These are phyloP conservation scores for Macrobrachium nipponense DNA, from an alignment of 1,140 invertebrate species.

Conservation along the genomic window DNA sequence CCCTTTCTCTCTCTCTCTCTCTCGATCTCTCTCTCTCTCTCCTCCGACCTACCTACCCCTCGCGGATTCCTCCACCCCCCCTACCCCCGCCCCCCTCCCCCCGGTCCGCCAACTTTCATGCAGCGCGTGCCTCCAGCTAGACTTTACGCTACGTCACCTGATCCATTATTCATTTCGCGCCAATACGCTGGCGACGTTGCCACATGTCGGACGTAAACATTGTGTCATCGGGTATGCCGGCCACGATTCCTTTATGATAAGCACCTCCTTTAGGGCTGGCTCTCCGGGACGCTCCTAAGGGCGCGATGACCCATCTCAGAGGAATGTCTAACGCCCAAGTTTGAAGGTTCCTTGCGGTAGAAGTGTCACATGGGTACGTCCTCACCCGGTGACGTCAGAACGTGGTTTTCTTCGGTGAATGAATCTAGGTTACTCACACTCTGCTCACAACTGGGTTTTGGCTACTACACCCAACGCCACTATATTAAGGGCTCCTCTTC, in stretches of 20 bases:
- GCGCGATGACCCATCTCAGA: too few relatives aligned
- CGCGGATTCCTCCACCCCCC: too few relatives aligned
- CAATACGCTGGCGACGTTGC: constrained; percentile 53
- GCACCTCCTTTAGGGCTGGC: not conserved
- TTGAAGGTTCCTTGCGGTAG: not conserved
- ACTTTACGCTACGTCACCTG: constrained; percentile 55
- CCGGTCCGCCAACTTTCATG: constrained; percentile 24
- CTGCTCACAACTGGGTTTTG: constrained; percentile 25
- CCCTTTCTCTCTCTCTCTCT: too few relatives aligned
- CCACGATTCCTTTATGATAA: constrained; percentile 7
- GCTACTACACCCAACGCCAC: not conserved
- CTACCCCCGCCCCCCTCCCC: too few relatives aligned
- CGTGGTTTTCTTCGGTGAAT: constrained; percentile 48
- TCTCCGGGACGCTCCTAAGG: not conserved
- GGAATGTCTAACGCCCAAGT: not conserved
- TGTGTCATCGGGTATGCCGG: constrained; percentile 24
- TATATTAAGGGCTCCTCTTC: not conserved
- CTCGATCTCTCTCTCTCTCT: too few relatives aligned
- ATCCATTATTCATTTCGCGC: constrained; percentile 56
- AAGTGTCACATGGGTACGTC: constrained; percentile 32
- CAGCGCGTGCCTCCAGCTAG: constrained; percentile 31
- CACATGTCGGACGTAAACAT: constrained; percentile 52
- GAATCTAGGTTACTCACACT: constrained; percentile 45
- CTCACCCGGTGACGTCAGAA: constrained; percentile 36
- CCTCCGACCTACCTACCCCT: too few relatives aligned